A percentile compares a stretch with the other conserved stretches of the same genome.
phyloP scores from a whole-genome alignment of 2,888 invertebrate species.

The Plagodis pulveraria region DNA sequence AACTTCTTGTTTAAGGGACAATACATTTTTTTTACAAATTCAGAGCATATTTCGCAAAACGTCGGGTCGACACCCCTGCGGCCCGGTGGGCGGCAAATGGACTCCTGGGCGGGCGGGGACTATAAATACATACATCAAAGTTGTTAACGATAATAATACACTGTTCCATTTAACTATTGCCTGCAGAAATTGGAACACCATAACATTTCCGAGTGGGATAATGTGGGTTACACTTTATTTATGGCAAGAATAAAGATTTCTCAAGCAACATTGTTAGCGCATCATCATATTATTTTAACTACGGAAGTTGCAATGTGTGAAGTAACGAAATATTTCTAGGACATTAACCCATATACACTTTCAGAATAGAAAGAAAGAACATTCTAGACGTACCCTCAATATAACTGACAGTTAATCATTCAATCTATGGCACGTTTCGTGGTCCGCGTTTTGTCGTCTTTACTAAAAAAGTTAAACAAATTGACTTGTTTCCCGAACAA shows the following conservation, averaged over 20 bases:
- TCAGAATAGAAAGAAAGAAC: too few relatives aligned
- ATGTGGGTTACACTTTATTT: conserved; percentile 40
- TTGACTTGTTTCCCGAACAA: conserved; percentile 15
- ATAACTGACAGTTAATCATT: too few relatives aligned
- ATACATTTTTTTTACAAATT: conserved; percentile 37
- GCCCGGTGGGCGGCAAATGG: conserved; percentile 71
- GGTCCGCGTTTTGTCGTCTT: conserved; percentile 4
- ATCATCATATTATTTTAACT: conserved; percentile 22
- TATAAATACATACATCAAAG: conserved; percentile 74
- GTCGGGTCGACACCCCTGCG: conserved; percentile 65
- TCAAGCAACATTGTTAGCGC: conserved; percentile 31
- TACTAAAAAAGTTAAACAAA: conserved; percentile 24
- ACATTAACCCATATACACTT: conserved; percentile 14
- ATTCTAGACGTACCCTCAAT: too few relatives aligned
- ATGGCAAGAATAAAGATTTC: conserved; percentile 32
- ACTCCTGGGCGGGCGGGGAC: conserved; percentile 60
- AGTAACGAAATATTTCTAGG: conserved; percentile 8
- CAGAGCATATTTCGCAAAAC: conserved; percentile 52
- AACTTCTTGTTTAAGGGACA: conserved; percentile 41
- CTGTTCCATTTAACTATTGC: conserved; percentile 66
- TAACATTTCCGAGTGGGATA: conserved; percentile 34
- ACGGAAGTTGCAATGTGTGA: conserved; percentile 18
- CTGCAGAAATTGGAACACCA: conserved; percentile 53
- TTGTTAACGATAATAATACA: conserved; percentile 68
- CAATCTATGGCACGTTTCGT: conserved; percentile 1